A percentile compares a stretch with the other conserved stretches of the same genome.
Evolutionary conservation across 35 echinoderm and acorn worm species (phyloP).

Genomic region (Acanthaster planci): DNA sequence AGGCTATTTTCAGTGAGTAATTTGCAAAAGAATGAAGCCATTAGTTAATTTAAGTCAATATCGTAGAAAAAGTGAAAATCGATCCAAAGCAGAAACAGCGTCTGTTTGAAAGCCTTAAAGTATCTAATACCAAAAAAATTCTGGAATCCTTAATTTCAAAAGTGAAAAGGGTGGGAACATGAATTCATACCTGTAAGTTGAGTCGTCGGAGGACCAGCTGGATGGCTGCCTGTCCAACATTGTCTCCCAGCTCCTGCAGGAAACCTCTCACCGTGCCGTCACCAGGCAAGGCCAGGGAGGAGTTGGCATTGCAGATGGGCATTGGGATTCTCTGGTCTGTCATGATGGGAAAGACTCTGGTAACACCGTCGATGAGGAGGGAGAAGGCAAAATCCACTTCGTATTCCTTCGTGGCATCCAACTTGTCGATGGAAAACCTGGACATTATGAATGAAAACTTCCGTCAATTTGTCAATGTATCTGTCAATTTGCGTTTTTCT

Average conservation of each 20-base stretch:
- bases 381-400: neutral
- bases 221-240: neutral
- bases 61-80: neutral
- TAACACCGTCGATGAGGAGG: neutral
- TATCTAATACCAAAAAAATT: neutral
- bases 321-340: constrained; percentile 16
- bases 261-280: constrained; percentile 9
- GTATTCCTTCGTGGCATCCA: constrained; percentile 26
- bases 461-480: too few relatives aligned
- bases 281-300: constrained; percentile 22
- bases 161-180: neutral
- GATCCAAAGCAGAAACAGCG: neutral
- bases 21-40: neutral
- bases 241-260: constrained; percentile 9
- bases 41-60: neutral
- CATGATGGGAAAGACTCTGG: neutral
- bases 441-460: too few relatives aligned
- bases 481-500: too few relatives aligned
- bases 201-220: neutral
- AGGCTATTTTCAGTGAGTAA: neutral
- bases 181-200: neutral
- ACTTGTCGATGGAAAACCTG: constrained; percentile 42
- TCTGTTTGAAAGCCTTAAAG: neutral
- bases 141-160: neutral
- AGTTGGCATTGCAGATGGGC: constrained; percentile 21